phyloP scores from a whole-genome alignment of 2,113 vertebrate species.

The Condylura cristata region DNA sequence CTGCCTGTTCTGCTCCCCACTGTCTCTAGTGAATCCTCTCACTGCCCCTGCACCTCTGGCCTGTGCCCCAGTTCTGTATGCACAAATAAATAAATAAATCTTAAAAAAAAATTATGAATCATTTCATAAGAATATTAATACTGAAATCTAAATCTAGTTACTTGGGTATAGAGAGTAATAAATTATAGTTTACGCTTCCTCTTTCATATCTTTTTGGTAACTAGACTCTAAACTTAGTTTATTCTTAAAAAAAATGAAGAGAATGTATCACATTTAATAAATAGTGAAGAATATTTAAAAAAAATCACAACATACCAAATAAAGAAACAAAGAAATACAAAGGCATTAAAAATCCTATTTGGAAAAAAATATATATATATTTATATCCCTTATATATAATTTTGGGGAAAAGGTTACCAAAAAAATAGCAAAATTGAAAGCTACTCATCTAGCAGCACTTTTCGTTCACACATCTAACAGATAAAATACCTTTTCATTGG shows the following conservation, averaged over 20 bases:
- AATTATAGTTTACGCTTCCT: not conserved
- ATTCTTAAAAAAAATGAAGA: not conserved
- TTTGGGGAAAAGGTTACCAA: not conserved
- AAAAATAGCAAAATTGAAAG: not conserved
- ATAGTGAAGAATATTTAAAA: not conserved
- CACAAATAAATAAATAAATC: too few species aligned
- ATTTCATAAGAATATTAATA: not conserved
- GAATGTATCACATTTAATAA: not conserved
- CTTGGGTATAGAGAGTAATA: not conserved
- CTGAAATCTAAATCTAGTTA: not conserved
- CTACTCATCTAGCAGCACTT: not conserved
- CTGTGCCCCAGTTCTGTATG: too few species aligned
- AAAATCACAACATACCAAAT: not conserved
- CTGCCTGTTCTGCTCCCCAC: too few species aligned
- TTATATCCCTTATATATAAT: too few species aligned
- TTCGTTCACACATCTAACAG: not conserved
- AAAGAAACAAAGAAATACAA: not conserved
- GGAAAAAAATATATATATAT: too few species aligned
- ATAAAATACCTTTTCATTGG: conserved; percentile 94
- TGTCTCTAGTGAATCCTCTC: too few species aligned
- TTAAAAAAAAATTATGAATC: not conserved
- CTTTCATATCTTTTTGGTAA: not conserved
- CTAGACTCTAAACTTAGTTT: not conserved
- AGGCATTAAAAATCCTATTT: not conserved
- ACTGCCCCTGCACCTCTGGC: too few species aligned